These are phyloP conservation scores for Petrolisthes cinctipes DNA, from an alignment of 2,888 invertebrate species.

Conservation along the genomic window DNA sequence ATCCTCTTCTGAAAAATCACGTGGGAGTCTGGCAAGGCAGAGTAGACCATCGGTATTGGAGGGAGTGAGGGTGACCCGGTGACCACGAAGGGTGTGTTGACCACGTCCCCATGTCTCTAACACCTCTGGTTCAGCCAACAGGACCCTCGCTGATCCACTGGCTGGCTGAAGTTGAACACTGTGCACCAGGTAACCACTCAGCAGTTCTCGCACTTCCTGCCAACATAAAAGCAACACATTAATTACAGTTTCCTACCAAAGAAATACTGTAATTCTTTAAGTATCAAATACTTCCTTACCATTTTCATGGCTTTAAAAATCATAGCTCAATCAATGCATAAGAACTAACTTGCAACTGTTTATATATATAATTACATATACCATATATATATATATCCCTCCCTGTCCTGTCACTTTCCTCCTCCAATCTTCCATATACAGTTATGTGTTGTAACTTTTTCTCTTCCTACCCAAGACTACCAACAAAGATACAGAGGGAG, in stretches of 20 bases:
- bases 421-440: not conserved
- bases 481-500: not conserved
- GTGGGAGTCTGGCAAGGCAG: conserved; percentile 73
- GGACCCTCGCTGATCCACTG: conserved; percentile 59
- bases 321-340: not conserved
- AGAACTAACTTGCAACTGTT: no score
- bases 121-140: conserved; percentile 63
- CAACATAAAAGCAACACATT: not conserved
- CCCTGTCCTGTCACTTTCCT: not conserved
- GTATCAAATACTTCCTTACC: not conserved
- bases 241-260: not conserved
- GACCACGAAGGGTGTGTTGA: conserved; percentile 56
- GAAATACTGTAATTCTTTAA: not conserved
- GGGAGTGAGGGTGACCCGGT: conserved; percentile 63
- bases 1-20: conserved; percentile 71
- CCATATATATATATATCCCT: no score
- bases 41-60: conserved; percentile 67
- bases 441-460: no score
- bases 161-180: conserved; percentile 54
- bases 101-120: conserved; percentile 62
- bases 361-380: no score
- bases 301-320: not conserved
- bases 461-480: no score
- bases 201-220: conserved; percentile 62
- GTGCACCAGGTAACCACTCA: conserved; percentile 57